phyloP scores from a whole-genome alignment of 2,888 invertebrate genomes.

The Synergus gifuensis region DNA sequence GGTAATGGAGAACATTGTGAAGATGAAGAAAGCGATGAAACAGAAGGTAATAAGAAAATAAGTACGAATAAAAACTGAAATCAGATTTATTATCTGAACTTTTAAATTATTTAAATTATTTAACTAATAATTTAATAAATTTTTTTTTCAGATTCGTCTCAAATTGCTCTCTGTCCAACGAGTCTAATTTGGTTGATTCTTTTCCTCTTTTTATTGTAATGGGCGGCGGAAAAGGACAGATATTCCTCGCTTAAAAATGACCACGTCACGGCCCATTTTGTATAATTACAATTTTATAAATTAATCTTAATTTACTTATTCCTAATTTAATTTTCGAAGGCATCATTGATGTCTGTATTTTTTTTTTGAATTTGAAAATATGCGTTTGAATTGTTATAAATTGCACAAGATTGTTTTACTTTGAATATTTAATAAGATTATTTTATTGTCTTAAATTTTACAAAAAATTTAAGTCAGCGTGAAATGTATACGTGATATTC shows the following conservation, averaged over 20 bases:
- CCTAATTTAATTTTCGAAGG: not conserved
- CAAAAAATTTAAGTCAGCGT: not conserved
- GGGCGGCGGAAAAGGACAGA: not conserved
- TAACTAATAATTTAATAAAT: not conserved
- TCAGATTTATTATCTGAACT: no score
- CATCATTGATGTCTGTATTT: not conserved
- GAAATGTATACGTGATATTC: no score
- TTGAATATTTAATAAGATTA: not conserved
- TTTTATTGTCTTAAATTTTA: not conserved
- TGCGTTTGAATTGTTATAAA: not conserved
- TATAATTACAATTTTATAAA: not conserved
- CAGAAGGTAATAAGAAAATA: no score
- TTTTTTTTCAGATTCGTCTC: not conserved
- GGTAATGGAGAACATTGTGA: not conserved
- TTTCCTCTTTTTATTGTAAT: not conserved
- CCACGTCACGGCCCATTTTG: not conserved
- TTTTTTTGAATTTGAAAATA: no score
- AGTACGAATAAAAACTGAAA: no score
- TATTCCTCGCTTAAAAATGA: not conserved
- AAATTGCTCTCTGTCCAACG: not conserved
- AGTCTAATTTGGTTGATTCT: not conserved
- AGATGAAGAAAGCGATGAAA: conserved; percentile 2
- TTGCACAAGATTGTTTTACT: not conserved
- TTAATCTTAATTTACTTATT: not conserved
- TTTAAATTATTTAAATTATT: no score